Evolutionary conservation across 2,797 vertebrate species (phyloP).

Genomic region (Hippopotamyrus pictus): DNA sequence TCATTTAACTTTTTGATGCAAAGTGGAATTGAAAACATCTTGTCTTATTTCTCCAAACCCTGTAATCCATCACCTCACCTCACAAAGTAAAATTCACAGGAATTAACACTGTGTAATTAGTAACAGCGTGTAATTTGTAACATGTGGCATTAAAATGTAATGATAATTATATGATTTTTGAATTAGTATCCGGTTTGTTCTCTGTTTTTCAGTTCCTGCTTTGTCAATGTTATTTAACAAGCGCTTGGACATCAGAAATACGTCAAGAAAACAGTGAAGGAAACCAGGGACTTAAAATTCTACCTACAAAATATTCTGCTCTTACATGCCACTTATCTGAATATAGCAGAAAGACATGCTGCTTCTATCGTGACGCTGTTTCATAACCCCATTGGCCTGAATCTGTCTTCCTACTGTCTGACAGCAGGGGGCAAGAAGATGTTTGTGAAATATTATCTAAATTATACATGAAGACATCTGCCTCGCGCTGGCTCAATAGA

Average conservation of each 20-base stretch:
- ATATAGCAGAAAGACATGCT: background rate
- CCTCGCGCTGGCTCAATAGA: constrained; percentile 5
- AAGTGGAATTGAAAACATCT: background rate
- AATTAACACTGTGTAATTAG: background rate
- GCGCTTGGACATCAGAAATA: background rate
- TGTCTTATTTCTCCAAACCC: background rate
- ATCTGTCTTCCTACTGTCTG: constrained; percentile 19
- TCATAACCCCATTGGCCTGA: constrained; percentile 8
- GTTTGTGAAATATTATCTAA: constrained; percentile 25
- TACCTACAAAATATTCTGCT: background rate
- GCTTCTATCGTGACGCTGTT: background rate
- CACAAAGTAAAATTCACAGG: background rate
- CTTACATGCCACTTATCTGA: background rate
- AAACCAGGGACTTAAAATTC: background rate
- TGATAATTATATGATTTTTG: background rate
- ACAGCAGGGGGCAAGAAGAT: background rate
- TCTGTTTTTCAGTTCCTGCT: background rate
- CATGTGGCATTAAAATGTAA: background rate
- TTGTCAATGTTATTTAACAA: background rate
- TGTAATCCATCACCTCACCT: background rate
- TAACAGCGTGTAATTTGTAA: background rate
- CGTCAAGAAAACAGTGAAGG: background rate
- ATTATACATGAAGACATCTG: constrained; percentile 23
- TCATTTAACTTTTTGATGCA: background rate
- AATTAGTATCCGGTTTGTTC: background rate